These are phyloP conservation scores for Brachyalestes nurse DNA, from an alignment of 2,797 vertebrate species.

Conservation along the genomic window DNA sequence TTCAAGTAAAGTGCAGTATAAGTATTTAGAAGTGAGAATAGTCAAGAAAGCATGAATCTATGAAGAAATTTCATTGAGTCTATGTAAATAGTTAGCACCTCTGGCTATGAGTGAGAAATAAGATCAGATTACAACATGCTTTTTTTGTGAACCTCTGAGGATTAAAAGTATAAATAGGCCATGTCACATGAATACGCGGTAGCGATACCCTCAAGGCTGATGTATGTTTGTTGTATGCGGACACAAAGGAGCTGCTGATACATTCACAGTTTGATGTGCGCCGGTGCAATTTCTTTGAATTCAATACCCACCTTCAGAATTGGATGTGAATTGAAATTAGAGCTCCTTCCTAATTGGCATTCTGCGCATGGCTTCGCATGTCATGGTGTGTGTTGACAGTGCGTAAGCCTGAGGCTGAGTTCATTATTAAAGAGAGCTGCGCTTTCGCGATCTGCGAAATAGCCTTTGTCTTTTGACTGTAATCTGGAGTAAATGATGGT, in stretches of 20 bases:
- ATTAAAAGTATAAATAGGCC: background rate
- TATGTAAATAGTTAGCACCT: no score
- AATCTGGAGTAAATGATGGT: constrained; percentile 33
- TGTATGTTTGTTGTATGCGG: background rate
- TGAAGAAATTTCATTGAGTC: no score
- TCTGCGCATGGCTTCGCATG: constrained; percentile 12
- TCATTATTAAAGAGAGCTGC: constrained; percentile 54
- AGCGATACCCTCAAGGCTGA: background rate
- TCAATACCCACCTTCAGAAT: constrained; percentile 6
- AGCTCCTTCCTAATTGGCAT: constrained; percentile 32
- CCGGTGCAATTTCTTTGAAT: constrained; percentile 1
- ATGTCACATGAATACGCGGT: background rate
- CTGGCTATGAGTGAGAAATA: background rate
- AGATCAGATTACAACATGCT: background rate
- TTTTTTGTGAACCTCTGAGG: background rate
- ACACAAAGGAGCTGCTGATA: background rate
- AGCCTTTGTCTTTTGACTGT: constrained; percentile 31
- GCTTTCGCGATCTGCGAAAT: constrained; percentile 36
- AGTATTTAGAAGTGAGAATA: no score
- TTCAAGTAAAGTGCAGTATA: no score
- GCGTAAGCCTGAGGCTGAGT: constrained; percentile 38
- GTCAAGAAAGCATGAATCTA: no score
- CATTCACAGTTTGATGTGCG: background rate
- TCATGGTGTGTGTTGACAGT: constrained; percentile 20
- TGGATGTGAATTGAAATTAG: constrained; percentile 17